Evolutionary conservation across 2,113 vertebrate genomes (phyloP), one percentile per base, ranked within the genome.

Genomic region (Phoxinus phoxinus): DNA sequence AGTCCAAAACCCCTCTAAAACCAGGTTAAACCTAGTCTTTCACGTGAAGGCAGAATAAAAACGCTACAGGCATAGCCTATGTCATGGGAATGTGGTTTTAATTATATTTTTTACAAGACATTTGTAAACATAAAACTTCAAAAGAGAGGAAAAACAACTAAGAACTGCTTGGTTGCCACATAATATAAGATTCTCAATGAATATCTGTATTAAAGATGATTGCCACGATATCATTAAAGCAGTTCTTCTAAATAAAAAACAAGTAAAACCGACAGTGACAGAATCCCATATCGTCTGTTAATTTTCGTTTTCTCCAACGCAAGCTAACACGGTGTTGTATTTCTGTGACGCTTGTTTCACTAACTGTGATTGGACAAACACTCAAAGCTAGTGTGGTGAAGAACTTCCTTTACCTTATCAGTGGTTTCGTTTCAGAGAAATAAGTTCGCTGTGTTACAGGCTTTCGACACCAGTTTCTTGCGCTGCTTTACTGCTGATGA

Each of bases 341-440:
- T 53, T 81, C 74, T 21, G 3, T 17, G 46, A 76, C 46, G 74
- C 74, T 27, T 4, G 25, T 19, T 46, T 27, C 44, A 53, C 44
- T 12, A 5, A 15, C 32, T 65, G 58, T 51, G 63, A 58, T 85
- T 82, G 83, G 65, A 41, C 79, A 78, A 85, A 72, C 81, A 12
- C 79, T 32, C 53, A 13, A 15, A 15, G 41, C 84, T 25, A 81
- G 71, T 46, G 56, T 67, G 82, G 82, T 44, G 13, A 6, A 27
- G 35, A 80, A 25, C 82, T 51, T 88, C 83, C 84, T 71, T 79
- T 13, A 19, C 19, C 53, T 46, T 11, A 41, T 53, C 19, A 27
- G 30, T 41, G 72, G 80, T 88, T 88, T 88, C 84, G 84, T 74
- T 88, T 88, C 84, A 75, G 86, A 17, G 58, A n/a, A 35, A 44